phyloP scores from a whole-genome alignment of 2,888 invertebrate genomes.

The Sinopyrophorus schimmeli region DNA sequence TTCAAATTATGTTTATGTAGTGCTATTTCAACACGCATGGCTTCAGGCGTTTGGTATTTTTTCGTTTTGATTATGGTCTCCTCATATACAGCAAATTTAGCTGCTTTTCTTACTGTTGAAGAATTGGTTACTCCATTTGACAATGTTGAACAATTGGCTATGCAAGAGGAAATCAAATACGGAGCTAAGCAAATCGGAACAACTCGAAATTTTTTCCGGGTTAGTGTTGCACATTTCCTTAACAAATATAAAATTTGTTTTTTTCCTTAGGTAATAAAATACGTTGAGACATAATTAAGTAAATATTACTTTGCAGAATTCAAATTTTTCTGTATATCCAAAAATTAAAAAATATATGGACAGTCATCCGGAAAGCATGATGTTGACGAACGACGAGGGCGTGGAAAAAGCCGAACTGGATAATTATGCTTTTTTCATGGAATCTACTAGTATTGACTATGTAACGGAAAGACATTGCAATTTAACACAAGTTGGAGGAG shows the following conservation, averaged over 20 bases:
- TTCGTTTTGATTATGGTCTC: conserved; percentile 86
- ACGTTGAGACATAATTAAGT: too few relatives aligned
- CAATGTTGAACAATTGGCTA: conserved; percentile 80
- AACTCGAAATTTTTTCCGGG: conserved; percentile 79
- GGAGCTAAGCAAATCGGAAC: conserved; percentile 87
- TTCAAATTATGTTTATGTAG: too few relatives aligned
- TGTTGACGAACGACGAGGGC: conserved; percentile 45
- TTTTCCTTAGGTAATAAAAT: too few relatives aligned
- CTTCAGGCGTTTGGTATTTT: conserved; percentile 90
- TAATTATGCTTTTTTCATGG: conserved; percentile 50
- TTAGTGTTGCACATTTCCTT: background rate
- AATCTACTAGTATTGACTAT: conserved; percentile 78
- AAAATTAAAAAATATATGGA: conserved; percentile 45
- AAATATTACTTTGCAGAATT: too few relatives aligned
- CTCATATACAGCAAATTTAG: conserved; percentile 89
- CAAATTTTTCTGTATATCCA: conserved; percentile 26
- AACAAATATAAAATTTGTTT: background rate
- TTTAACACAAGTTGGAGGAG: conserved; percentile 70
- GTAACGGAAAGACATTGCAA: conserved; percentile 76
- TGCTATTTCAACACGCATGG: conserved; percentile 85
- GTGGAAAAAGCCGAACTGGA: conserved; percentile 40
- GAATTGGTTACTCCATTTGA: conserved; percentile 70
- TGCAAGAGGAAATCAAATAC: conserved; percentile 75
- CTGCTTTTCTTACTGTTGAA: conserved; percentile 87
- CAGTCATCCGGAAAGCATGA: conserved; percentile 47